A percentile compares a stretch with the other conserved stretches of the same genome.
phyloP scores from a whole-genome alignment of 2,113 vertebrate species.

The Silurus asotus region DNA sequence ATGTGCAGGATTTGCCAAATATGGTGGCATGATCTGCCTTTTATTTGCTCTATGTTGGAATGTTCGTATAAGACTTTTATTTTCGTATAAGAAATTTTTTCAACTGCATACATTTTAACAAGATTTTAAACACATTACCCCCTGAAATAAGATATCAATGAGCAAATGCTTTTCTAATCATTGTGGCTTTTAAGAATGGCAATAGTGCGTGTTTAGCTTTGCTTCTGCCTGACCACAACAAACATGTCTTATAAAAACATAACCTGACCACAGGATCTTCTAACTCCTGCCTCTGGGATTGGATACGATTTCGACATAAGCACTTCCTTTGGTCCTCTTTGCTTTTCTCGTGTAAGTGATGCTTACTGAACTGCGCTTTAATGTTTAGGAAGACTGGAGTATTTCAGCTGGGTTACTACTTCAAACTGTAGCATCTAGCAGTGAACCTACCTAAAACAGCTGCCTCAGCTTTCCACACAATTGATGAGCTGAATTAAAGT shows the following conservation, averaged over 20 bases:
- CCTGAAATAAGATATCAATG: not conserved
- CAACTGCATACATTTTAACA: not conserved
- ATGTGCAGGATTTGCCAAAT: not conserved
- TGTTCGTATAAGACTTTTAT: not conserved
- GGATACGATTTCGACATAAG: slow-evolving; percentile 23
- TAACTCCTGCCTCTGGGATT: slow-evolving; percentile 28
- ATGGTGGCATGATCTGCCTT: not conserved
- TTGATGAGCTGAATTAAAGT: slow-evolving; percentile 1
- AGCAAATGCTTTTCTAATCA: slow-evolving; percentile 44
- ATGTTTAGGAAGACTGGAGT: slow-evolving; percentile 40
- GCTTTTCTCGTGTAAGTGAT: slow-evolving; percentile 36
- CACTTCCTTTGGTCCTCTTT: slow-evolving; percentile 31
- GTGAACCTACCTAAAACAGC: slow-evolving; percentile 33
- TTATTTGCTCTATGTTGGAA: not conserved
- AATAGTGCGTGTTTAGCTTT: slow-evolving; percentile 34
- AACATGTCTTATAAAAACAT: slow-evolving; percentile 49
- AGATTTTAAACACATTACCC: not conserved
- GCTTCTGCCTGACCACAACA: slow-evolving; percentile 46
- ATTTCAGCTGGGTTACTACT: slow-evolving; percentile 1
- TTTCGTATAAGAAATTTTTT: not conserved
- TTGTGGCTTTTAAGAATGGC: slow-evolving; percentile 46
- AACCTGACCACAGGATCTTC: slow-evolving; percentile 40
- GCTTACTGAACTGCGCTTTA: slow-evolving; percentile 36
- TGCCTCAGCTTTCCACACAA: slow-evolving; percentile 5
- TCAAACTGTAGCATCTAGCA: slow-evolving; percentile 15